These are phyloP conservation scores for Artemia sp. DNA, from an alignment of 2,888 invertebrate genomes.

Conservation along the genomic window DNA sequence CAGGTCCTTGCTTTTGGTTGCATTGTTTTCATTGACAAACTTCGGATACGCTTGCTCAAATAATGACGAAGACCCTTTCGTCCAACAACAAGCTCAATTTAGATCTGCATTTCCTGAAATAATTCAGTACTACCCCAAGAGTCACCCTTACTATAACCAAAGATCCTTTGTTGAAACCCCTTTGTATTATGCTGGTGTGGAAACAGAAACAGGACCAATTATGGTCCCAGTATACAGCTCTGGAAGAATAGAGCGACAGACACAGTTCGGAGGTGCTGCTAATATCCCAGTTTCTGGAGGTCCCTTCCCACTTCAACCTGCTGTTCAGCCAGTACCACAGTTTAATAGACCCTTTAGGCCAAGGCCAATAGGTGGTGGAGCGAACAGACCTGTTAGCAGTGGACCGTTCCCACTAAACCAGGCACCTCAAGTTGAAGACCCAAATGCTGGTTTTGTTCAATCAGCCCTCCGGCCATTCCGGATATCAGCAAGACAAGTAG, in stretches of 20 bases:
- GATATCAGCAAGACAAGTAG: background rate
- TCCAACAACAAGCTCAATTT: no score
- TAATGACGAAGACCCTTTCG: no score
- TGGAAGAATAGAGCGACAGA: background rate
- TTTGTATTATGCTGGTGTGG: no score
- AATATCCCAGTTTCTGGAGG: constrained; percentile 1
- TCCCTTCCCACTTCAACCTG: background rate
- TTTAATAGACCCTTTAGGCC: background rate
- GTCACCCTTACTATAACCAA: no score
- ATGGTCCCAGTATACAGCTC: no score
- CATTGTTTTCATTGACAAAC: no score
- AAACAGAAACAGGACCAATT: no score
- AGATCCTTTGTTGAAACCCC: no score
- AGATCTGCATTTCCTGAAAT: no score
- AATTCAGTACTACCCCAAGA: no score
- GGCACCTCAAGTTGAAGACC: background rate
- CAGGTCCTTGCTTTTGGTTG: no score
- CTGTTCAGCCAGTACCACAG: background rate
- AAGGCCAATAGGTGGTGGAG: background rate
- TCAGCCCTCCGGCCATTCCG: background rate
- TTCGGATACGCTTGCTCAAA: no score
- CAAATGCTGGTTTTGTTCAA: constrained; percentile 2
- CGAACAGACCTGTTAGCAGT: background rate
- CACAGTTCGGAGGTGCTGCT: constrained; percentile 2
- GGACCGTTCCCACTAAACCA: constrained; percentile 3